Evolutionary conservation across 2,888 invertebrate species (phyloP), one percentile per base, ranked within the genome.

Genomic region (Agelastica alni): DNA sequence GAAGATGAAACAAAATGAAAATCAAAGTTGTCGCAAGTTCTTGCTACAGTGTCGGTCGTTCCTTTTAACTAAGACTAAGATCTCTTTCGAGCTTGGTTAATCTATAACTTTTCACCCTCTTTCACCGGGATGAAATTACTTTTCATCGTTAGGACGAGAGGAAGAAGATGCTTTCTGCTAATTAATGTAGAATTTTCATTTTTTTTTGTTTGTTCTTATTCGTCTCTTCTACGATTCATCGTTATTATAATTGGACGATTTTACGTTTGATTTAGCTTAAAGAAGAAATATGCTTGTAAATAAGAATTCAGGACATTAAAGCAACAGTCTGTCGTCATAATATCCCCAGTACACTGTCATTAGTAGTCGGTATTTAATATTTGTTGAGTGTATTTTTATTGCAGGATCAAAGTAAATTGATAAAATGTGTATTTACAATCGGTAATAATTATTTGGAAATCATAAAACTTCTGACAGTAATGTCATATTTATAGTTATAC

Each of bases 61-160:
- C 46, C 37, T 51, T 51, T 56, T 58, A 60, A 58, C 51, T 51
- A 56, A 58, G 56, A 58, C 48, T 42, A 52, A 58, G 61, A 56
- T 58, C 61, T 56, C 54, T 61, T 61, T 61, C 44, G 48, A 55
- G 52, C 54, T 45, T 53, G 54, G 57, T 59, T 61, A 58, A 57
- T 59, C 59, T 56, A n/a, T n/a, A 58, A 61, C 60, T 61, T 61
- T 61, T 61, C 61, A 55, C 59, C 56, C 59, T 56, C 53, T 57
- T 59, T 54, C n/a, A 53, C 36, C 49, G 53, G 41, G 47, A 56
- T 56, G 56, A 55, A 59, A 59, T 59, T 59, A 54, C 54, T 55
- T 56, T 51, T 51, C 53, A 56, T 51, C 56, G 45, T 51, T 46
- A 39, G 34, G 41, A 51, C 42, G 36, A 37, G 47, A 46, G 47